phyloP scores from a whole-genome alignment of 2,797 vertebrate species.

The Meriones psammophilus region DNA sequence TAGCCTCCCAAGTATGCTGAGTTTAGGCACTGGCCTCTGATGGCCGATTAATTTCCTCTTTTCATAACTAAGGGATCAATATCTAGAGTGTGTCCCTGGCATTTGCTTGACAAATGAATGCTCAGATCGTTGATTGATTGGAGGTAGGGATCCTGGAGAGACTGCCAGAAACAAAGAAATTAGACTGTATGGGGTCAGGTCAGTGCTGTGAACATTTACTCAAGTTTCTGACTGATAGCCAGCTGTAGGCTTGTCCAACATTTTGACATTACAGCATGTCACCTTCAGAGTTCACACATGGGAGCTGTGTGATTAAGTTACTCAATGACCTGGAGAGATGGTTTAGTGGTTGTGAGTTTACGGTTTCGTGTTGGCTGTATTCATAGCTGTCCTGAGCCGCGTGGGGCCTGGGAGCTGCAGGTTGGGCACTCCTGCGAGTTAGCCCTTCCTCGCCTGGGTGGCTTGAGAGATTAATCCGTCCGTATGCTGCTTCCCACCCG shows the following conservation, averaged over 20 bases:
- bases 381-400: not conserved
- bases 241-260: not conserved
- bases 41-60: not conserved
- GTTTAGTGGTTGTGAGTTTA: not conserved
- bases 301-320: not conserved
- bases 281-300: not conserved
- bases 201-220: not conserved
- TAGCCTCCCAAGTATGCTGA: not conserved
- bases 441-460: not conserved
- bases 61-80: not conserved
- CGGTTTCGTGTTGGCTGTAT: not conserved
- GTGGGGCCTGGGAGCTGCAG: not conserved
- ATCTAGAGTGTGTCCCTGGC: not conserved
- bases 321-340: not conserved
- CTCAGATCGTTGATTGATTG: not conserved
- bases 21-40: not conserved
- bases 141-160: not conserved
- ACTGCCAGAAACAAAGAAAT: slow-evolving; percentile 1
- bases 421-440: not conserved
- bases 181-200: not conserved
- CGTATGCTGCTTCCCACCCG: not conserved
- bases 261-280: not conserved
- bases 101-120: slow-evolving; percentile 44
- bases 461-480: not conserved
- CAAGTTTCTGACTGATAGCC: not conserved